Base-by-base conservation (phyloP, 1,140 invertebrate genomes). In the Drosophila jambulina region DNA sequence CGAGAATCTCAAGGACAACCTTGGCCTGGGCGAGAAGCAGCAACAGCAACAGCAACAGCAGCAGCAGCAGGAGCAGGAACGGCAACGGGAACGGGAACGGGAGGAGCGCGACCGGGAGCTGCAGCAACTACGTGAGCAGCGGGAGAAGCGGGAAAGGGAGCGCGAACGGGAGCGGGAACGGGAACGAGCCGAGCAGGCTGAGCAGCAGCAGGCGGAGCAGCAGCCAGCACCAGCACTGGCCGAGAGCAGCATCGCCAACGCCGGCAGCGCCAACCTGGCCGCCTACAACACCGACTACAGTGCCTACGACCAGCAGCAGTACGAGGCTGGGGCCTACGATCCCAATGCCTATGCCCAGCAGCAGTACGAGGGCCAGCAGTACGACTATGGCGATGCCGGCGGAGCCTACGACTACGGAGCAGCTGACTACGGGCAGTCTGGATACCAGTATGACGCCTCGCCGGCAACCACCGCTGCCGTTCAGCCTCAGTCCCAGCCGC, bases 1-100 rank as follows among this genome's bases (percentile, higher is more conserved):
- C 78, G 92, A 93, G 78, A 92, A 92, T 88, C 83, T 91, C 90
- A 92, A 92, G 61, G 92, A 93, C 88, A 91, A 92, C 82, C 72
- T 92, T 80, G 91, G 91, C 78, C 75, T 86, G 83, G 87, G 91
- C 70, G 91, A 93, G 59, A 93, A 92, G 36, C 83, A 91, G 67
- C 76, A 75, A 21, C 72, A 88, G 67, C 76, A 75, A 21, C 72
- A 88, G 45, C 83, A 82, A 46, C 65, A 84, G 13, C 68, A 78
- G 36, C 75, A 80, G 42, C 61, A 80, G 32, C 63, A 79, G 40
- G 43, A 62, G 17, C 62, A 84, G 38, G 69, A 82, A 15, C 51
- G 63, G 23, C 51, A 79, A 58, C 68, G 78, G 13, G 69, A 85
- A 60, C 71, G 81, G 7, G 77, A 84, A 59, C 74, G 82, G 5